Conservation (phyloP, 1,140 invertebrate genomes). For the Lutraria rhynchaena region DNA sequence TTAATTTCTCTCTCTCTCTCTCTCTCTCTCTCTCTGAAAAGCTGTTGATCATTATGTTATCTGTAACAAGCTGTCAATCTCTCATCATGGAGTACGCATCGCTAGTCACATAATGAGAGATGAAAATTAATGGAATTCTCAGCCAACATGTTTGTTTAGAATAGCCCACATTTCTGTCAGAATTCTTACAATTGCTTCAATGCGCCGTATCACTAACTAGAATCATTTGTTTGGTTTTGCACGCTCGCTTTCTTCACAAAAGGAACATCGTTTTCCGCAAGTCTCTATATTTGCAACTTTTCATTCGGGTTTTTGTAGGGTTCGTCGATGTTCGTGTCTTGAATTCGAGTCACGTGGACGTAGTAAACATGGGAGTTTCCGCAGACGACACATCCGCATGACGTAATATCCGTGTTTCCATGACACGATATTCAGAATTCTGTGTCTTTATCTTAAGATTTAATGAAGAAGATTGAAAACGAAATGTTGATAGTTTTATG, state of each 20-base stretch:
- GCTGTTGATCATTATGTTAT: not conserved
- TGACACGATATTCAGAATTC: no score
- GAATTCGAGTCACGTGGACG: no score
- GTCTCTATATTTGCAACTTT: no score
- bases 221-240: slow-evolving; percentile 13
- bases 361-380: no score
- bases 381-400: no score
- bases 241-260: not conserved
- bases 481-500: no score
- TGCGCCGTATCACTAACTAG: not conserved
- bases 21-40: no score
- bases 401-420: no score
- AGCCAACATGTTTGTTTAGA: slow-evolving; percentile 47
- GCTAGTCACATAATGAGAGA: slow-evolving; percentile 32
- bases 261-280: not conserved
- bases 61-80: not conserved
- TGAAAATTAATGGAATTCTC: slow-evolving; percentile 46
- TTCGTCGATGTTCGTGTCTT: no score
- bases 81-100: slow-evolving; percentile 31
- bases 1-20: not conserved
- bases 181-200: slow-evolving; percentile 15
- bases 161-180: slow-evolving; percentile 23
- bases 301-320: no score
- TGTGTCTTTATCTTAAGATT: no score
- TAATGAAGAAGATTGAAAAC: no score